Evolutionary conservation across 2,797 vertebrate genomes (phyloP).

Genomic region (Amniataba percoides): DNA sequence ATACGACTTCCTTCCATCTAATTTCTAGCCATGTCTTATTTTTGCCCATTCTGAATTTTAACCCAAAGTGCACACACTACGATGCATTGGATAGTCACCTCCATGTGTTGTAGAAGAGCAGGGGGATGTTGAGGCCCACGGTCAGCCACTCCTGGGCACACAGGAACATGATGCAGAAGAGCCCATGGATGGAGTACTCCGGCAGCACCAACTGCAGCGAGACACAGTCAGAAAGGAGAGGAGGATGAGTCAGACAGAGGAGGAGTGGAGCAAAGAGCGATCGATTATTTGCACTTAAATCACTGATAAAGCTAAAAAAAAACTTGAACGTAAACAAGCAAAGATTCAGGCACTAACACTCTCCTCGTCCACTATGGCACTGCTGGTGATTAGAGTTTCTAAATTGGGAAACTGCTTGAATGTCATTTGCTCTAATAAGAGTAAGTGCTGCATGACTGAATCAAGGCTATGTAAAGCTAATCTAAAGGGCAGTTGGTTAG

Average conservation of each 20-base stretch:
- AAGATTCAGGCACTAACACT: conserved; percentile 3
- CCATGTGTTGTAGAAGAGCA: conserved; percentile 98
- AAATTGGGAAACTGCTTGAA: conserved; percentile 4
- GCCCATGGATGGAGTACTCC: conserved; percentile 96
- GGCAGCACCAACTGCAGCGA: conserved; percentile 93
- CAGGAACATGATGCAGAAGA: conserved; percentile 99
- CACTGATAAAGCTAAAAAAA: not conserved
- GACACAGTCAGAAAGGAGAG: conserved; percentile 12
- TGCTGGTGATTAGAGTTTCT: not conserved
- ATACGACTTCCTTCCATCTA: not conserved
- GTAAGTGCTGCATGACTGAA: conserved; percentile 19
- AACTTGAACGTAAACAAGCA: not conserved
- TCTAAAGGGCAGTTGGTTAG: conserved; percentile 41
- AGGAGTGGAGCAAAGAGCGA: not conserved
- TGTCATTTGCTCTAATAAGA: conserved; percentile 19
- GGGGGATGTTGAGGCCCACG: conserved; percentile 93
- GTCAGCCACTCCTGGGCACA: conserved; percentile 98
- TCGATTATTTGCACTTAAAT: conserved; percentile 23
- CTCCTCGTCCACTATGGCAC: not conserved
- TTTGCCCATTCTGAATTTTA: not conserved
- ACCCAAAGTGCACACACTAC: not conserved
- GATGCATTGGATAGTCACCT: conserved; percentile 86
- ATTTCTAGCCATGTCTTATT: not conserved
- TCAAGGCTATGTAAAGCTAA: conserved; percentile 18
- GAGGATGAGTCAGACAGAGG: conserved; percentile 18